These are phyloP conservation scores for Zophobas morio DNA, from an alignment of 1,140 invertebrate species.

Conservation along the genomic window DNA sequence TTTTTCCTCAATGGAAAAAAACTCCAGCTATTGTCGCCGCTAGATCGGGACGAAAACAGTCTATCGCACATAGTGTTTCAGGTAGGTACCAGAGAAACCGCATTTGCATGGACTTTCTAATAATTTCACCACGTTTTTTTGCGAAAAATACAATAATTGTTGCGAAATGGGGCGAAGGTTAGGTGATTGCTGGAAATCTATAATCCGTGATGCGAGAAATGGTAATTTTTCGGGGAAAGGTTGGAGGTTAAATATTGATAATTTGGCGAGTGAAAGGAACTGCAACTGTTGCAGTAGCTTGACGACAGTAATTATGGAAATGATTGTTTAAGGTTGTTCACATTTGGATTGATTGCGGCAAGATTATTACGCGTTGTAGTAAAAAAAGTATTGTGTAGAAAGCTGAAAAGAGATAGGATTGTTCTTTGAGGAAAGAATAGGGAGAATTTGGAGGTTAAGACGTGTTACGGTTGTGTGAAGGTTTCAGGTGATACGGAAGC, in stretches of 20 bases:
- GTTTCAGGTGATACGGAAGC: neutral
- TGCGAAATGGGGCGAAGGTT: neutral
- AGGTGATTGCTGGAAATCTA: neutral
- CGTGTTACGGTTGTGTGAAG: neutral
- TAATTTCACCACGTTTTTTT: constrained; percentile 1
- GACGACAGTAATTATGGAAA: neutral
- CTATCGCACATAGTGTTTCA: constrained; percentile 90
- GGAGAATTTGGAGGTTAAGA: neutral
- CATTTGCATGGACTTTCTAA: constrained; percentile 6
- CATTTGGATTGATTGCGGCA: no score
- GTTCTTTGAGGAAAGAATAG: neutral
- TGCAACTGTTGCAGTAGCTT: neutral
- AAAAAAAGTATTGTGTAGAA: no score
- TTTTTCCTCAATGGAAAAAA: constrained; percentile 89
- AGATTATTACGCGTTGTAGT: no score
- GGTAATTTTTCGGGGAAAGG: no score
- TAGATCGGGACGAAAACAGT: constrained; percentile 89
- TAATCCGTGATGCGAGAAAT: no score
- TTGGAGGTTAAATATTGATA: no score
- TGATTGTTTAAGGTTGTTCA: constrained; percentile 2
- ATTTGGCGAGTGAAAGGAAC: neutral
- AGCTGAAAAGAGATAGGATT: neutral
- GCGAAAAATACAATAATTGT: no score
- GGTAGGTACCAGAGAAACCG: constrained; percentile 69
- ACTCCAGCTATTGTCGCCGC: constrained; percentile 81